Base-by-base conservation (phyloP, 2,888 invertebrate genomes). In the Drosophila pseudotakahashii region DNA sequence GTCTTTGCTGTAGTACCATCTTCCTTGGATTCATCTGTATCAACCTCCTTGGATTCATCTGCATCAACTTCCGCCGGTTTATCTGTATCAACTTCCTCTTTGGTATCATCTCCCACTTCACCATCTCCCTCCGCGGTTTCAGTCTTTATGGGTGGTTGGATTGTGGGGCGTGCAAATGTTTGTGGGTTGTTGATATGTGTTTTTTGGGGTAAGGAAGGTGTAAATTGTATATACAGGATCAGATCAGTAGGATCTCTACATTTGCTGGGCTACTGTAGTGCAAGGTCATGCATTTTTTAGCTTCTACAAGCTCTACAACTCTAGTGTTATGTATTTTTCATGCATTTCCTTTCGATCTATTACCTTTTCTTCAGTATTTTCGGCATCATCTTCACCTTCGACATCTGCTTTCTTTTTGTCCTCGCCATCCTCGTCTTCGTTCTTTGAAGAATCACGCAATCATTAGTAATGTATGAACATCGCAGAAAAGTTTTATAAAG, bases 291-390 rank as follows among this genome's bases (percentile, higher is more conserved):
- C 80, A 36, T 16, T 58, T 58, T 10, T 75, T 64, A 75, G 55
- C 64, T 59, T 30, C 42, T 55, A 39, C 7, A 50, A 67, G 76
- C 55, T 36, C 52, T 77, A 76, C 13, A 51, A 11, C 10, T 53
- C 50, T 55, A 68, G 45, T 58, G 68, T 81, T 87, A 81, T 2
- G 52, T 39, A 45, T 71, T 11, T 10, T 30, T 6, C 81, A 79
- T 84, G 79, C 81, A 59, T 37, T 0, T 14, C 11, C 7, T 37
- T 13, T 13, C 30, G 13, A 55, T 53, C 39, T 53, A 16, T 76
- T 83, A 83, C 82, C 82, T 83, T 83, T 70, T 86, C 78, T 61
- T 82, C 79, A 51, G 63, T 59, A 64, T 61, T 68, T 34, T 75
- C 78, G 14, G 67, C 69, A 10, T 26, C 57, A 26, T 67, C 72